Percentiles rank a stretch among this genome's conserved stretches.
phyloP scores from a whole-genome alignment of 64 coral and sea anemone genomes.

The Actinia equina region DNA sequence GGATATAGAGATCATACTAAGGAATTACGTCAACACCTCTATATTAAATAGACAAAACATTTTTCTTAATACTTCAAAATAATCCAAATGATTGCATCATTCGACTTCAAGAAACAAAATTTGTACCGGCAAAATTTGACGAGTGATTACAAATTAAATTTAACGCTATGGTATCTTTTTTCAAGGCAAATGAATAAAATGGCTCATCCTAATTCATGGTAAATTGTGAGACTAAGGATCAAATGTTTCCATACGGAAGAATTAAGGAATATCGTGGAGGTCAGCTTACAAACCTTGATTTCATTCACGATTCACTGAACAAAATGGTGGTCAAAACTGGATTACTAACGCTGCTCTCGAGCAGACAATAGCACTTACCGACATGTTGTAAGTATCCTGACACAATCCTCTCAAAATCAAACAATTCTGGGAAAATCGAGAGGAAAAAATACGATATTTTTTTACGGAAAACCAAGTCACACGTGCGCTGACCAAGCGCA shows the following conservation, averaged over 20 bases:
- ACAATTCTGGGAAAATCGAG: slow-evolving; percentile 17
- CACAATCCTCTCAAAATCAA: slow-evolving; percentile 6
- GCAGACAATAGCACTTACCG: slow-evolving; percentile 41
- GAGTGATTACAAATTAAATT: too few species aligned
- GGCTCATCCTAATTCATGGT: background rate
- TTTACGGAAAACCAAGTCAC: slow-evolving; percentile 11
- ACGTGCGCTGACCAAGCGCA: slow-evolving; percentile 63
- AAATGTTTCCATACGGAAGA: background rate
- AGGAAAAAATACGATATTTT: slow-evolving; percentile 20
- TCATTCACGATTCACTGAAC: background rate
- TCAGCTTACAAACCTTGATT: background rate
- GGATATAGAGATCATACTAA: background rate
- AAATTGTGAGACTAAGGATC: background rate
- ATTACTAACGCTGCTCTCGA: background rate
- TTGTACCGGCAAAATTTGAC: too few species aligned
- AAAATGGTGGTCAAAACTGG: background rate
- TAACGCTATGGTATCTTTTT: background rate
- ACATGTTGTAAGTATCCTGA: slow-evolving; percentile 49
- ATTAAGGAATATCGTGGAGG: background rate
- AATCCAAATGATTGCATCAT: background rate
- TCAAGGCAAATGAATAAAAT: background rate
- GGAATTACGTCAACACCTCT: background rate
- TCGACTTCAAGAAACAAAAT: background rate
- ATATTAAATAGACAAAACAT: background rate
- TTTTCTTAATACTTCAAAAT: background rate